phyloP scores from a whole-genome alignment of 2,888 invertebrate species.

The Bembecia ichneumoniformis region DNA sequence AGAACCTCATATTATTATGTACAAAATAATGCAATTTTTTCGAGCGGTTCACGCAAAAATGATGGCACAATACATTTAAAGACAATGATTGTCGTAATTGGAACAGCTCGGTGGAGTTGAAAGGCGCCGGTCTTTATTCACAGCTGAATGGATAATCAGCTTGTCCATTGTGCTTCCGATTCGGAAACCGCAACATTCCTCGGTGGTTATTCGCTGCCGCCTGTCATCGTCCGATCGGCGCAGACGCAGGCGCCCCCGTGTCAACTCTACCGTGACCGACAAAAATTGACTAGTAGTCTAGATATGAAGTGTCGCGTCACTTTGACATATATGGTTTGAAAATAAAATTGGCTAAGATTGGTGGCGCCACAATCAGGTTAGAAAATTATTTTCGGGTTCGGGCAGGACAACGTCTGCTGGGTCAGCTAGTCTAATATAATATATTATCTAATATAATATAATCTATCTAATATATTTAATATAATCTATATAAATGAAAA shows the following conservation, averaged over 20 bases:
- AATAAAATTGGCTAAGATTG: too few relatives aligned
- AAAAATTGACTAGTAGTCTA: too few relatives aligned
- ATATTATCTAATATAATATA: too few relatives aligned
- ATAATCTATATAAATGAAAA: too few relatives aligned
- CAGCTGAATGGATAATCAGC: conserved; percentile 16
- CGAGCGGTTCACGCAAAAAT: not conserved
- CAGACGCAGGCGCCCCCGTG: conserved; percentile 27
- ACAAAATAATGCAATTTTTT: not conserved
- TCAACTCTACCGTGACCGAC: conserved; percentile 43
- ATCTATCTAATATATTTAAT: too few relatives aligned
- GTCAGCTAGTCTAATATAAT: too few relatives aligned
- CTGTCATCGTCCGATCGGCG: conserved; percentile 8
- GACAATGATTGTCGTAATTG: not conserved
- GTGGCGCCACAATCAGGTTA: too few relatives aligned
- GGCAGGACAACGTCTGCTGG: too few relatives aligned
- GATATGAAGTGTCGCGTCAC: too few relatives aligned
- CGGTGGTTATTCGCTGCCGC: conserved; percentile 3
- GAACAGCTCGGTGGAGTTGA: not conserved
- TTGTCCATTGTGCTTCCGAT: conserved; percentile 31
- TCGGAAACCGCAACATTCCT: conserved; percentile 43
- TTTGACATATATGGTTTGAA: too few relatives aligned
- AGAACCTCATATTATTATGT: too few relatives aligned
- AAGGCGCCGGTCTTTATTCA: conserved; percentile 1
- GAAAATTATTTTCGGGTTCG: too few relatives aligned
- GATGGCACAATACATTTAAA: not conserved